phyloP scores from a whole-genome alignment of 2,888 invertebrate genomes.

The Listrodromus nycthemerus region DNA sequence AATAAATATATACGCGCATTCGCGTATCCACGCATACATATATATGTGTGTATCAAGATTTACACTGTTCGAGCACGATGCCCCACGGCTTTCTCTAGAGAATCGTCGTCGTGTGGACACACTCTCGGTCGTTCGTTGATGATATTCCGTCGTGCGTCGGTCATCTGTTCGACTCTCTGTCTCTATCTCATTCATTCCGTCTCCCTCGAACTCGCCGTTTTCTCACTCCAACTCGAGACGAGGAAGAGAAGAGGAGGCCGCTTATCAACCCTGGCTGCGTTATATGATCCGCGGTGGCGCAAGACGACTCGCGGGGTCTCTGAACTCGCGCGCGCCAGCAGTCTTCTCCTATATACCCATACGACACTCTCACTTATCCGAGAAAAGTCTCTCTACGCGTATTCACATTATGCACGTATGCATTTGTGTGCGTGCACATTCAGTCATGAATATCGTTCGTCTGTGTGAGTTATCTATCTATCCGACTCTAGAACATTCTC shows the following conservation, averaged over 20 bases:
- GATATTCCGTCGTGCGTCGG: conserved; percentile 59
- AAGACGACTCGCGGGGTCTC: conserved; percentile 75
- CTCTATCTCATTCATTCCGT: neutral
- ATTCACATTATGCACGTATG: conserved; percentile 13
- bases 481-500: conserved; percentile 59
- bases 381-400: conserved; percentile 19
- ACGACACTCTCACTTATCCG: conserved; percentile 10
- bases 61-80: conserved; percentile 31
- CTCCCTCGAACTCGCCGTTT: neutral
- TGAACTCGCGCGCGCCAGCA: conserved; percentile 71
- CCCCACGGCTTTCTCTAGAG: conserved; percentile 60
- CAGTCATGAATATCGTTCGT: conserved; percentile 61
- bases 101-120: conserved; percentile 41
- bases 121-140: conserved; percentile 46
- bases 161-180: conserved; percentile 59
- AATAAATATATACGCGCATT: neutral
- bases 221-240: conserved; percentile 6
- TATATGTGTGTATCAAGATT: conserved; percentile 12
- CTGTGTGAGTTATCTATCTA: conserved; percentile 56
- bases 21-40: neutral
- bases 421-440: neutral
- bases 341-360: conserved; percentile 37
- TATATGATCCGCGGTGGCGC: conserved; percentile 75
- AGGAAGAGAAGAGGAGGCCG: conserved; percentile 58
- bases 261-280: conserved; percentile 76